Conservation (phyloP, 2,113 vertebrate genomes). For the Lamprologus sp. region DNA sequence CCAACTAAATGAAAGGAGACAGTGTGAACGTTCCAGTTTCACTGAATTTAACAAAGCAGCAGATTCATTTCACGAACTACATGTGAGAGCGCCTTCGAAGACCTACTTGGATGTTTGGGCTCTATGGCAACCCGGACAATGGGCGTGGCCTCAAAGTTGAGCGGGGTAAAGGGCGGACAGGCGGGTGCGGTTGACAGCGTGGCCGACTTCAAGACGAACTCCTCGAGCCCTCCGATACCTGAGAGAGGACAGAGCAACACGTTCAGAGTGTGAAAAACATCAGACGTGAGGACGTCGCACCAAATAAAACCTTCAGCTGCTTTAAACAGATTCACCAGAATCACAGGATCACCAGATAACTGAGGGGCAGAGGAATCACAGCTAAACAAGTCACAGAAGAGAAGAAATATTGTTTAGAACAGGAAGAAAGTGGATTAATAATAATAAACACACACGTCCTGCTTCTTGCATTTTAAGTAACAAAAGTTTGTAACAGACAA, state of each 20-base stretch:
- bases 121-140: constrained; percentile 94
- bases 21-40: background rate
- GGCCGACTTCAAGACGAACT: constrained; percentile 89
- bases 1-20: background rate
- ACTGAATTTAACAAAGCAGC: background rate
- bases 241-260: background rate
- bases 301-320: background rate
- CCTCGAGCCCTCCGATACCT: constrained; percentile 91
- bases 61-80: rapidly evolving
- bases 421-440: background rate
- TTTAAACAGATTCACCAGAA: background rate
- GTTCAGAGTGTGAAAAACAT: background rate
- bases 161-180: constrained; percentile 86
- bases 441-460: background rate
- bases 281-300: background rate
- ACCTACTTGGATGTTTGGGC: constrained; percentile 90
- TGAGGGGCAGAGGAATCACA: background rate
- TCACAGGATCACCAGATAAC: background rate
- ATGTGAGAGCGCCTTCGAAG: background rate
- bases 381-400: background rate
- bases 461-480: rapidly evolving
- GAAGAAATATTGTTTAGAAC: background rate
- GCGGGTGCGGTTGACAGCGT: constrained; percentile 81
- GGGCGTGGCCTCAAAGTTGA: constrained; percentile 89
- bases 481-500: background rate